These are phyloP conservation scores for Mormyrus lacerda DNA, from an alignment of 2,113 vertebrate genomes.

Conservation along the genomic window DNA sequence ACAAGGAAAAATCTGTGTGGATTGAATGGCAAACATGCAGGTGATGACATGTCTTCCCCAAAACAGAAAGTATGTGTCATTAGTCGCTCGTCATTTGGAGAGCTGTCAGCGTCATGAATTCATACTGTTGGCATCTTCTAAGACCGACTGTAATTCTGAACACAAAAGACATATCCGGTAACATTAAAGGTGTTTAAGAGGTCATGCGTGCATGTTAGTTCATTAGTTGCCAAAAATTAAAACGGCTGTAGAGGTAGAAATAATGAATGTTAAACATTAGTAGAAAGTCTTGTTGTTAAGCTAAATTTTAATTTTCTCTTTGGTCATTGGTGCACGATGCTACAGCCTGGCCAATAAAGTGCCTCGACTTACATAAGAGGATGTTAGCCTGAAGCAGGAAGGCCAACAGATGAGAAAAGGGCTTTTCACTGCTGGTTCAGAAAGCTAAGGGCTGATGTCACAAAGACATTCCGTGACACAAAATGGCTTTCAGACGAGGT, in stretches of 20 bases:
- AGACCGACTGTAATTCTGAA: conserved; percentile 20
- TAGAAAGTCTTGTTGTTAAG: background rate
- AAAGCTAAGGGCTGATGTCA: conserved; percentile 46
- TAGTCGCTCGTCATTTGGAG: conserved; percentile 38
- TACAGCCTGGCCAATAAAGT: background rate
- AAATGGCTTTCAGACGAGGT: conserved; percentile 34
- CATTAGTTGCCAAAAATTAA: conserved; percentile 19
- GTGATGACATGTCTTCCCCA: conserved; percentile 57
- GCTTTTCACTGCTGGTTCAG: conserved; percentile 16
- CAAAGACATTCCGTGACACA: conserved; percentile 46
- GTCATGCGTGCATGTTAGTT: conserved; percentile 28
- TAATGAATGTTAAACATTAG: background rate
- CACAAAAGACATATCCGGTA: conserved; percentile 12
- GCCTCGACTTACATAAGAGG: background rate
- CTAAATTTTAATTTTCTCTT: background rate
- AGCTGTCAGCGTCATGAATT: conserved; percentile 18
- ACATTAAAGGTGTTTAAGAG: conserved; percentile 23
- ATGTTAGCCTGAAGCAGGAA: conserved; percentile 24
- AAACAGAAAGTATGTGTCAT: conserved; percentile 55
- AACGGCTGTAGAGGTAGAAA: background rate
- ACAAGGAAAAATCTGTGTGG: conserved; percentile 54
- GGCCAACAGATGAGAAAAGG: conserved; percentile 24
- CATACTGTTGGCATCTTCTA: conserved; percentile 17
- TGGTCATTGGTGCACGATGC: background rate
- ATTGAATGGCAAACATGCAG: conserved; percentile 65